Percentiles rank a stretch among this genome's conserved stretches.
phyloP scores from a whole-genome alignment of 2,113 vertebrate species.

The Odocoileus hemionus region DNA sequence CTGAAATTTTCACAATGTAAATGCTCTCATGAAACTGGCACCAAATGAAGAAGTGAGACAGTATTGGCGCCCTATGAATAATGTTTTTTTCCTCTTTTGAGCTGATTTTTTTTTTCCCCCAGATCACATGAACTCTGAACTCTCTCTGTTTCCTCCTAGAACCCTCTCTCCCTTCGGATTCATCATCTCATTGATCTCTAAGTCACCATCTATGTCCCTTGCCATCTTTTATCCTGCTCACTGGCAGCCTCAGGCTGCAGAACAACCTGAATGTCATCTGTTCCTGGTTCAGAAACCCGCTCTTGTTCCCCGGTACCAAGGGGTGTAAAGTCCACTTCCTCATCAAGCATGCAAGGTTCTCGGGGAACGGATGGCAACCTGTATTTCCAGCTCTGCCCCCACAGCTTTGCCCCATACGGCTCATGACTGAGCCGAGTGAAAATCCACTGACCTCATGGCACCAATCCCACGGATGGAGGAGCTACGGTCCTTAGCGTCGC shows the following conservation, averaged over 20 bases:
- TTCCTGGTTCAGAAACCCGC: neutral
- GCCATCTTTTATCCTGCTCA: neutral
- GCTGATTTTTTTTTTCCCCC: neutral
- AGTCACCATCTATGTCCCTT: fast-evolving
- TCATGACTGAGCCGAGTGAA: neutral
- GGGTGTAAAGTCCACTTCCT: neutral
- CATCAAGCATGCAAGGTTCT: neutral
- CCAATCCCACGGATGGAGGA: neutral
- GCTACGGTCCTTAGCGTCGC: neutral
- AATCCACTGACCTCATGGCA: neutral
- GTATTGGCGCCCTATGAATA: fast-evolving
- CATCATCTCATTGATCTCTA: neutral
- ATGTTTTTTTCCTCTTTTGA: neutral
- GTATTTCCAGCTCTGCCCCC: neutral
- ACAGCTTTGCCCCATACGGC: neutral
- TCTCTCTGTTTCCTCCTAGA: neutral
- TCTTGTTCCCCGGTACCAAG: no score
- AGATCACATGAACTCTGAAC: neutral
- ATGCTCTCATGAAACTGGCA: neutral
- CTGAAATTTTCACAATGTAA: neutral
- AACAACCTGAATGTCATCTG: neutral
- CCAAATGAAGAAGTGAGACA: neutral
- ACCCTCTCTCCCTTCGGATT: no score
- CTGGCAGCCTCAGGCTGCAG: neutral
- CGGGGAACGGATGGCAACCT: neutral